A percentile compares a stretch with the other conserved stretches of the same genome.
These are phyloP conservation scores for Laothoe populi DNA, from an alignment of 2,888 invertebrate species.

Conservation along the genomic window DNA sequence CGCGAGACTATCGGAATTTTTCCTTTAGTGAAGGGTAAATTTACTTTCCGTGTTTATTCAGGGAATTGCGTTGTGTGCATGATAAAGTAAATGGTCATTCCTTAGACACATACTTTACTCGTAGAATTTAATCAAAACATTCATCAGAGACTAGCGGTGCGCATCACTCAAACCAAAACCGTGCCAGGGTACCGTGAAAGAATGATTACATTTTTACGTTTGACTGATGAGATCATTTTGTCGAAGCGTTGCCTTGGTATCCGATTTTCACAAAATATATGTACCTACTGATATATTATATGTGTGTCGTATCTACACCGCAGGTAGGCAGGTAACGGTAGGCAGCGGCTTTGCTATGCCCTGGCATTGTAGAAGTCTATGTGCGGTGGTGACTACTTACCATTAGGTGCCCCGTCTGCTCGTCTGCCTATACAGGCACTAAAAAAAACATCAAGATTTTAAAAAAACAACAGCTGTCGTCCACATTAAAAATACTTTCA, in stretches of 20 bases:
- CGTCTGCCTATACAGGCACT: no score
- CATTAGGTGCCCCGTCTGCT: no score
- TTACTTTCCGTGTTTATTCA: slow-evolving; percentile 51
- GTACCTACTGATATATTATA: slow-evolving; percentile 36
- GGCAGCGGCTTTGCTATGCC: no score
- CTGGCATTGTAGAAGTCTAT: no score
- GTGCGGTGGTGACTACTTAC: no score
- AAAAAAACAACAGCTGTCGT: no score
- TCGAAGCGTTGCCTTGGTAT: slow-evolving; percentile 30
- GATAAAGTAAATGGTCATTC: slow-evolving; percentile 71
- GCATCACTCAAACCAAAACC: slow-evolving; percentile 57
- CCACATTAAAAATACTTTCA: no score
- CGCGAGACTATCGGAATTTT: no score
- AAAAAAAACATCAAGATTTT: no score
- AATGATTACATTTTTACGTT: slow-evolving; percentile 60
- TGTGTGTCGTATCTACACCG: slow-evolving; percentile 29
- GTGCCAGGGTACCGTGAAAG: slow-evolving; percentile 49
- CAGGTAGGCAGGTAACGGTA: no score
- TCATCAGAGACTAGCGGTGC: slow-evolving; percentile 57
- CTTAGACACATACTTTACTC: slow-evolving; percentile 64
- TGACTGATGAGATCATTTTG: slow-evolving; percentile 54
- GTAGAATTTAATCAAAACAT: slow-evolving; percentile 76
- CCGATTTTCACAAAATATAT: slow-evolving; percentile 31
- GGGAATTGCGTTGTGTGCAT: slow-evolving; percentile 46
- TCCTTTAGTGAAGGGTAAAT: no score